Percentiles rank a stretch among this genome's conserved stretches.
Evolutionary conservation across 2,888 invertebrate genomes (phyloP).

Genomic region (Eilema depressum): DNA sequence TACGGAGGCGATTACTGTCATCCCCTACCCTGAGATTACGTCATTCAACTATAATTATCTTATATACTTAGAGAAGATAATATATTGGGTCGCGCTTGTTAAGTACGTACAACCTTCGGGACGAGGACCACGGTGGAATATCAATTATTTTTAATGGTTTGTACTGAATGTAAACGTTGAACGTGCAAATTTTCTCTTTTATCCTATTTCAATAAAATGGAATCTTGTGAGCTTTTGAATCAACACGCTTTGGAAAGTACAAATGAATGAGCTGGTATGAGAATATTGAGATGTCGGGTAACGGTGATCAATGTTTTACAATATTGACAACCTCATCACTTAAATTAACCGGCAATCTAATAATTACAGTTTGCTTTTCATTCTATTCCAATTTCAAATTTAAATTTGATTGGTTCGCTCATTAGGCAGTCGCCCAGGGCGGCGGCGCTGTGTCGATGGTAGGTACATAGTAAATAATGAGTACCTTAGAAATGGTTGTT

Average conservation of each 20-base stretch:
- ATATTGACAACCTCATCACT: conserved; percentile 8
- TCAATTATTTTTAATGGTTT: neutral
- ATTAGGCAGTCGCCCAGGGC: conserved; percentile 10
- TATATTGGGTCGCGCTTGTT: too few species aligned
- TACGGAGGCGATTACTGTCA: too few species aligned
- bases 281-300: neutral
- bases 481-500: neutral
- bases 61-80: too few species aligned
- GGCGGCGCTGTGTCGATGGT: neutral
- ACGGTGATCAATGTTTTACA: conserved; percentile 13
- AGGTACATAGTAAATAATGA: neutral
- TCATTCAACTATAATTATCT: too few species aligned
- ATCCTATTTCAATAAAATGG: neutral
- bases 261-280: neutral
- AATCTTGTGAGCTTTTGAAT: neutral
- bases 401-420: conserved; percentile 2
- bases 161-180: neutral
- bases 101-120: too few species aligned
- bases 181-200: neutral
- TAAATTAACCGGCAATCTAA: neutral
- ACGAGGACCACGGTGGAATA: too few species aligned
- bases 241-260: neutral
- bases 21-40: too few species aligned
- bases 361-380: neutral
- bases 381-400: conserved; percentile 3